Evolutionary conservation across 2,888 invertebrate species (phyloP), one percentile per base, ranked within the genome.

Genomic region (Scaptomyza cyrtandrae): DNA sequence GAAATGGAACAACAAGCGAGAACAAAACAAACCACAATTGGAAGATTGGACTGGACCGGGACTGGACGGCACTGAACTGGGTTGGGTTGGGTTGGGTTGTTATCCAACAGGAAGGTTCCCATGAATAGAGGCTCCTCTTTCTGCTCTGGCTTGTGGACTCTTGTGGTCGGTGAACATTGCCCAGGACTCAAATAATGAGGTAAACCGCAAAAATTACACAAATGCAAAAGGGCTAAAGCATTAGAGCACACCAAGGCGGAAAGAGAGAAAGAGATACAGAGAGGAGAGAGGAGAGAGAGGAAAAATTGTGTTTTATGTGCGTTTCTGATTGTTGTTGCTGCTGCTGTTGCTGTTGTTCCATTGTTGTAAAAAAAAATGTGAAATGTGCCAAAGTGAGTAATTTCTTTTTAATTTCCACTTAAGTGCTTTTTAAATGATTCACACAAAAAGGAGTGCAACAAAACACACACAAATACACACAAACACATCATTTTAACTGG

Each of bases 351-450:
- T 10, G 16, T 9, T 19, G 9, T 11, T 24, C 24, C 39, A 43
- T 44, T 64, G 63, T 46, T 54, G 53, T 31, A 44, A 54, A 57
- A 57, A 44, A 54, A 57, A 57, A 41, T 41, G 66, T 54, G 70
- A 80, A 81, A 81, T 87, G 76, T 73, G 88, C 54, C 90, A 90
- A 91, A 90, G 89, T 91, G 88, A 91, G 89, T 89, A 89, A 89
- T 90, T 90, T 90, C 86, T 82, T 90, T 89, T 90, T 90, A 89
- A 89, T 91, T 90, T 86, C 76, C 86, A 90, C 87, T 90, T 89
- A 90, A 89, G 89, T 90, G 89, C 85, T 78, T 90, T 89, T 90
- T 72, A 85, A 90, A 89, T 88, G 79, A 75, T 84, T 77, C 69
- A 56, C 86, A 59, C 6, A 58, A 49, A 54, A 44, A 52, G 52